Base-by-base conservation (phyloP, 2,888 invertebrate genomes). In the Synergus umbraculus region DNA sequence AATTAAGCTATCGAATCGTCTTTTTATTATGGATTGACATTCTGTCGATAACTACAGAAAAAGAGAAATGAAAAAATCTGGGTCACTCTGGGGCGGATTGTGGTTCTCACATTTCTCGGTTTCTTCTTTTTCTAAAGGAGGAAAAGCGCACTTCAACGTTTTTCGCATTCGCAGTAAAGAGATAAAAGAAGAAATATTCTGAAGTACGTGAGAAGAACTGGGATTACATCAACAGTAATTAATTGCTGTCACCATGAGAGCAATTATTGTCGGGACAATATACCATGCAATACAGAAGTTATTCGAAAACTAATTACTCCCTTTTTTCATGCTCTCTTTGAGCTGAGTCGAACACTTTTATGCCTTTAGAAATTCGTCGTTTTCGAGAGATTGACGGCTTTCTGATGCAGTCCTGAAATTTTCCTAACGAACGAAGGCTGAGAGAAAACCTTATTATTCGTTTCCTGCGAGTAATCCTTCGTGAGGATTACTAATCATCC, bases 381-480 rank as follows among this genome's bases (percentile, higher is more conserved):
- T 54, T 54, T 54, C 54, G 54, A 54, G n/a, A 54, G 54, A n/a
- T 54, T 8, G 7, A 0, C n/a, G 9, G 54, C 54, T n/a, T 54
- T n/a, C 3, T n/a, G 54, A 54, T 54, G 54, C 37, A 37, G 5
- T 37, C 5, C 37, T 29, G 63, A 5, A 63, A 43, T 43, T 66
- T n/a, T 41, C 10, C 43, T 66, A 66, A 66, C 41, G 10, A 66
- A 18, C n/a, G 43, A 66, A 66, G 41, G 66, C 66, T 66, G n/a
- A 41, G 9, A 18, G 37, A 10, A 37, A 66, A 66, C 41, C 66
- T 66, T 43, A 43, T 66, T 66, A 66, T 66, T 66, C 66, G 66
- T 66, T 66, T 66, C 4, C 66, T 43, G 37, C 4, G 0, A 37
- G 37, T 41, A 66, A 66, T 66, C 41, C 66, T 66, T 3, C 37